Base-by-base conservation (phyloP, 1,140 invertebrate genomes). In the Magallana gigas region DNA sequence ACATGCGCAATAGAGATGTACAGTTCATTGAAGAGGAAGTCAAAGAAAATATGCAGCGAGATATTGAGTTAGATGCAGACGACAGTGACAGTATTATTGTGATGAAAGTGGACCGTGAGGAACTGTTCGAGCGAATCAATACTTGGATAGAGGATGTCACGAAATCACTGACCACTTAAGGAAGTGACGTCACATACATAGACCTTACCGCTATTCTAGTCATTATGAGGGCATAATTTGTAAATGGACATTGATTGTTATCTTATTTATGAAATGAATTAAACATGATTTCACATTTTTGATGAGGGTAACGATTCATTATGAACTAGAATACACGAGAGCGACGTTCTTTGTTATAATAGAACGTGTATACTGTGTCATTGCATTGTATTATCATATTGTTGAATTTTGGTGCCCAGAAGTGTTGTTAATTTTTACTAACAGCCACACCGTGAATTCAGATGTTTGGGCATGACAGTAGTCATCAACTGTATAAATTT, bases 1-100 rank as follows among this genome's bases (percentile, higher is more conserved):
- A 91, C 62, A 91, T 91, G 84, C 86, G 88, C 62, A 91, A 92
- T 58, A 89, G 92, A 12, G 92, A 92, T 83, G 89, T 91, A 5
- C 89, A 90, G 56, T 90, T 92, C 58, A 89, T 92, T 16, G 92
- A 92, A 56, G 91, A 92, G 29, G 92, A 92, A 59, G 86, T 91
- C 36, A 80, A 88, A n/a, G 91, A 91, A 84, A 85, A 91, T 11
- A 89, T 92, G 57, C 89, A 91, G 29, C 88, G 87, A 29, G 89
- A 88, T 1, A 83, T 87, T 12, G 83, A 88, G 14, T 84, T 87
- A 1, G 62, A 80, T 5, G 83, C 59, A 14, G 90, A 91, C 59
- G 90, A 92, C 48, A 90, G 84, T 9, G 88, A 84, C 14, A 92
- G 91, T 88, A 82, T 91, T 57, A 84, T 91, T 57, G 85, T 86